Conservation (phyloP, 2,113 vertebrate species). For the Monarcha castaneiventris region DNA sequence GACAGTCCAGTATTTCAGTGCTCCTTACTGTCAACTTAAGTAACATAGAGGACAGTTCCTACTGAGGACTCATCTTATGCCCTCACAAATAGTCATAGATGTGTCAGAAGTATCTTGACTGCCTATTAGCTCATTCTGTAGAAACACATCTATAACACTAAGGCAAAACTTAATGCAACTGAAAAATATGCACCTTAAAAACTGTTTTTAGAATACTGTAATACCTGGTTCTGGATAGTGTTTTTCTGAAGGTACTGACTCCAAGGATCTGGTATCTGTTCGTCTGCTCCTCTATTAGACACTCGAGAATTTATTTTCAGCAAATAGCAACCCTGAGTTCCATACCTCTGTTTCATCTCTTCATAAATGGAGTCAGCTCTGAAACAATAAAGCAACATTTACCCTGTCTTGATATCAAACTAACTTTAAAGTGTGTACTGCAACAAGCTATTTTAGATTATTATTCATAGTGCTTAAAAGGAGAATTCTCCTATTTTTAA, state of each 20-base stretch:
- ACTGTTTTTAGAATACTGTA: not conserved
- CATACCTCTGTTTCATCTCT: slow-evolving; percentile 97
- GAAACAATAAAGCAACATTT: not conserved
- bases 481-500: not conserved
- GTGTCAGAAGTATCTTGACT: not conserved
- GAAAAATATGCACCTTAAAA: not conserved
- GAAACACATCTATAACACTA: not conserved
- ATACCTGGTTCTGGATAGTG: slow-evolving; percentile 85
- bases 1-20: not conserved
- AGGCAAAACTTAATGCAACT: not conserved
- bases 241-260: slow-evolving; percentile 95
- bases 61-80: not conserved
- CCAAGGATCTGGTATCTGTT: slow-evolving; percentile 98
- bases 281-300: slow-evolving; percentile 80
- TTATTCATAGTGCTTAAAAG: not conserved
- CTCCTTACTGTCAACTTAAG: not conserved
- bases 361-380: slow-evolving; percentile 94
- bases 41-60: not conserved
- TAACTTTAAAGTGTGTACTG: not conserved
- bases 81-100: not conserved
- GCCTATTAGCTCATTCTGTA: not conserved
- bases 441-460: not conserved
- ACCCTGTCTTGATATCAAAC: not conserved
- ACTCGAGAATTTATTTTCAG: slow-evolving; percentile 93
- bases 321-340: slow-evolving; percentile 94